phyloP scores from a whole-genome alignment of 2,797 vertebrate species.

The Pangasius sanitwongsei region DNA sequence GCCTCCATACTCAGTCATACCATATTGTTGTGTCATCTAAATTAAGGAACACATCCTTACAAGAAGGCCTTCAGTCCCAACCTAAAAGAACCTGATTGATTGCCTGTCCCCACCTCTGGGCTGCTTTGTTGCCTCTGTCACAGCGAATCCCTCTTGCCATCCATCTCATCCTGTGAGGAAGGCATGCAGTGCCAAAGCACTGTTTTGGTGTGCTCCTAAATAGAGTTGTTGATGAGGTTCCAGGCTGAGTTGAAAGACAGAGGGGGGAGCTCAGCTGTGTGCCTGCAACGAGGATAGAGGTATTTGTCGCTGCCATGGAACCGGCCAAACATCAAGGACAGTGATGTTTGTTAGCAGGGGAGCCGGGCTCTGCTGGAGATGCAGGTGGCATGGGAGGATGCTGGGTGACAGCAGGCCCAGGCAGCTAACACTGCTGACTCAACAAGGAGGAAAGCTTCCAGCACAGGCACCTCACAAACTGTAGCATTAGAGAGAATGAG shows the following conservation, averaged over 20 bases:
- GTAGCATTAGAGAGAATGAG: conserved; percentile 24
- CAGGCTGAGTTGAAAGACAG: conserved; percentile 35
- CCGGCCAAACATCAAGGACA: conserved; percentile 49
- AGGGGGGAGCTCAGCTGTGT: conserved; percentile 9
- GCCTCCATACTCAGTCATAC: not conserved
- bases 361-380: conserved; percentile 49
- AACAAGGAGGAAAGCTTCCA: conserved; percentile 46
- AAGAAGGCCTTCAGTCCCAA: conserved; percentile 12
- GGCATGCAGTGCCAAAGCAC: conserved; percentile 11
- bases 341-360: conserved; percentile 53
- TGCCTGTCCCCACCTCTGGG: conserved; percentile 39
- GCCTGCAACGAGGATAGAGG: conserved; percentile 31
- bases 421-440: conserved; percentile 50
- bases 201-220: conserved; percentile 52
- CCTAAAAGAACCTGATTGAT: conserved; percentile 43
- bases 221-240: conserved; percentile 58
- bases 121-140: conserved; percentile 54
- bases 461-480: conserved; percentile 38
- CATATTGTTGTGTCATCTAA: conserved; percentile 23
- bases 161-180: conserved; percentile 45
- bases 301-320: conserved; percentile 41
- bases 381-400: conserved; percentile 51
- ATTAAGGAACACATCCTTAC: conserved; percentile 24
- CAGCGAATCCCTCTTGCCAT: conserved; percentile 46
- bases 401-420: conserved; percentile 50